Percentiles rank a stretch among this genome's conserved stretches.
Evolutionary conservation across 2,888 invertebrate species (phyloP).

Genomic region (Folsomia manolachei): DNA sequence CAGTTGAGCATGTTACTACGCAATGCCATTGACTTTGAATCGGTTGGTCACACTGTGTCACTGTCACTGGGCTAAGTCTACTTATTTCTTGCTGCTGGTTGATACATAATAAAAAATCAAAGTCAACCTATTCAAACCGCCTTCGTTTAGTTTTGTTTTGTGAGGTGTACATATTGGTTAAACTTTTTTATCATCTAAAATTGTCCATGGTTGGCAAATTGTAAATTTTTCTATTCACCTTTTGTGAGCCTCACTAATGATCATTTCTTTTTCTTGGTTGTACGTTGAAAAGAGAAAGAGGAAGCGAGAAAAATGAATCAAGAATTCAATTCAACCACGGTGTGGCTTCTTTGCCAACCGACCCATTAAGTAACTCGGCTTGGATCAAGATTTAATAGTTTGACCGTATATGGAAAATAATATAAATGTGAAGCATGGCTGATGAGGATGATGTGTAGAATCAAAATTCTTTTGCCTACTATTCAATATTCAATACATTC

Average conservation of each 20-base stretch:
- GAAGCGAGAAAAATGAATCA: not conserved
- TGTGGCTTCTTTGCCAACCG: not conserved
- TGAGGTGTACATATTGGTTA: not conserved
- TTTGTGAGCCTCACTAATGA: not conserved
- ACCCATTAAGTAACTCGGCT: not conserved
- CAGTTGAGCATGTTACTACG: not conserved
- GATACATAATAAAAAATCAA: too few relatives aligned
- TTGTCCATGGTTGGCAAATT: not conserved
- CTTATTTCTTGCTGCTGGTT: too few relatives aligned
- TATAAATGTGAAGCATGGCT: not conserved
- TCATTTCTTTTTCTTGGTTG: not conserved
- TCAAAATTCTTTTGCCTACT: not conserved
- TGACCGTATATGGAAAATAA: conserved; percentile 5
- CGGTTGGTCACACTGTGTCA: conserved; percentile 41
- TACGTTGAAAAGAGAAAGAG: too few relatives aligned
- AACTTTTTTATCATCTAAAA: not conserved
- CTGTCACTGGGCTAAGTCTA: conserved; percentile 36
- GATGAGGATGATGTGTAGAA: not conserved
- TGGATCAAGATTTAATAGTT: not conserved
- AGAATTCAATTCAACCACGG: not conserved
- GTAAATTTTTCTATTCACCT: not conserved
- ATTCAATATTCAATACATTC: not conserved
- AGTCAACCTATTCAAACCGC: too few relatives aligned
- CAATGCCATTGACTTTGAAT: conserved; percentile 33
- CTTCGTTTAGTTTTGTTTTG: too few relatives aligned